Base-by-base conservation (phyloP, 2,113 vertebrate genomes). In the Ailurus styani region DNA sequence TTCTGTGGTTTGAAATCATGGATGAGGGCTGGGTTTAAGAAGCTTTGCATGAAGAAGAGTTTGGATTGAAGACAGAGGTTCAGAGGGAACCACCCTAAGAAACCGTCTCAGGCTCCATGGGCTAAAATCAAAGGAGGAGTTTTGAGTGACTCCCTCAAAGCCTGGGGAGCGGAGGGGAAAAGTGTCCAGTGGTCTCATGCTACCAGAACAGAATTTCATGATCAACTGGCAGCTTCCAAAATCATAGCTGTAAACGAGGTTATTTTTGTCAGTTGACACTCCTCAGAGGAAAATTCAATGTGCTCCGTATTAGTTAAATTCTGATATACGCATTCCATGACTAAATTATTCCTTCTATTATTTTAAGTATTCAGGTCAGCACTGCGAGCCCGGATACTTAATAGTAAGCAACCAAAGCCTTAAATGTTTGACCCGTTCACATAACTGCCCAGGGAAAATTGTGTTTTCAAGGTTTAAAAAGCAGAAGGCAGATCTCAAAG, bases 161-260 rank as follows among this genome's bases (percentile, higher is more conserved):
- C 72, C 47, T 23, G 55, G 31, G 17, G 50, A 66, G n/a, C 31
- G 34, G 42, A 23, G 6, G 13, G 31, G 34, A 21, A 18, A 87
- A 20, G 11, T 5, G 14, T 50, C n/a, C 57, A 2, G 15, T 34
- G 50, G 45, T 37, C 72, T 60, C 57, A 7, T 0, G 0, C 10
- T 6, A 70, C n/a, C 45, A 13, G 66, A 55, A 50, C 1, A 90
- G 90, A 52, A 62, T 14, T 42, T n/a, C 86, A 75, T 25, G 37
- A 75, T 81, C 79, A 86, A 86, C 64, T 73, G 64, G 86, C 20
- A 93, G 55, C 70, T 93, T 75, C 73, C 47, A 68, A 81, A 93
- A 57, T 90, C 23, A 87, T 1, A 40, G 37, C 3, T 66, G 47
- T 90, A 57, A 90, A 60, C 6, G 11, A 3, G 73, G 81, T 62